Base-by-base conservation (phyloP, 1,140 invertebrate genomes). In the Neodiprion virginianus region DNA sequence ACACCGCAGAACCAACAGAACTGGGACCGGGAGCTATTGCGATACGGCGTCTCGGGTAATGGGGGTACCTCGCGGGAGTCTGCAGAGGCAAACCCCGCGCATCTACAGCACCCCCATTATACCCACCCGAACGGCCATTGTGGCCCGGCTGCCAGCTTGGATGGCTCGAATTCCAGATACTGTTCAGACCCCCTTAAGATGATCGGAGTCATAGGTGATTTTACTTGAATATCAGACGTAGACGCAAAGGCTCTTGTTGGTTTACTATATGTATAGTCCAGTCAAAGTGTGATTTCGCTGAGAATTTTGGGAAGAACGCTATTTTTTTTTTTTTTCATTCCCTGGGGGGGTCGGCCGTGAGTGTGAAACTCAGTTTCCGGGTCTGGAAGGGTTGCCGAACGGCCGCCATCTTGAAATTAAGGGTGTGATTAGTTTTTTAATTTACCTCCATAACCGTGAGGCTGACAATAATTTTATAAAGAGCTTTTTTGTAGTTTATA, bases 121-220 rank as follows among this genome's bases (percentile, higher is more conserved):
- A 79, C 88, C 10, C 88, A 90, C 79, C 78, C 89, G 7, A 88
- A 90, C 17, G 90, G 91, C 50, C 91, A 91, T 73, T 91, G 89
- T 76, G 91, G 89, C 73, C 90, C 90, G 68, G 84, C 87, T 1
- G 85, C 86, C 48, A 88, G 87, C 8, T 90, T 91, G 0, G 91
- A 92, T 71, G 84, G 81, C 1, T 85, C 88, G 10, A 88, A 86
- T 49, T 92, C 92, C 9, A 89, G 92, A 79, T 95, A 94, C 82
- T 93, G 92, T 80, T 92, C 91, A 9, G 93, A 95, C 86, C 93
- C 93, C 0, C 84, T 94, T 50, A 93, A 93, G 81, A 89, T 92
- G 80, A 83, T 91, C 28, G 88, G 86, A 69, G 81, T 85, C n/a
- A 84, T 83, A 83, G 87, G 88, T 88, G 48, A 80, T 79, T 72